phyloP scores from a whole-genome alignment of 1,140 invertebrate species.

The Drosophila saltans region DNA sequence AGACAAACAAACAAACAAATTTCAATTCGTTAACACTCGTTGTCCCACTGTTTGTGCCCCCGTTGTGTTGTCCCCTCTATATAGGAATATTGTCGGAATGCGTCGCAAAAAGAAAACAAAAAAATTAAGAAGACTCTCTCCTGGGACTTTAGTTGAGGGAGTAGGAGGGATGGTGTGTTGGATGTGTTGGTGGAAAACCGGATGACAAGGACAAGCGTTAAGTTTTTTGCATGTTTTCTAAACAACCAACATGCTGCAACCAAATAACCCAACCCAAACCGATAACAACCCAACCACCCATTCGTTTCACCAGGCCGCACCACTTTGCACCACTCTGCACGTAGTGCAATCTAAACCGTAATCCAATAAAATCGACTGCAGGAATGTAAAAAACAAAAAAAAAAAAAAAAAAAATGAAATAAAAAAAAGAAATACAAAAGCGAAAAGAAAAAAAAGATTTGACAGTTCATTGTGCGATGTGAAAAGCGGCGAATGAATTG shows the following conservation, averaged over 20 bases:
- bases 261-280: conserved; percentile 4
- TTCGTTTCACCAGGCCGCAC: conserved; percentile 14
- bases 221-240: conserved; percentile 78
- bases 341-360: conserved; percentile 78
- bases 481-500: conserved; percentile 19
- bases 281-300: conserved; percentile 3
- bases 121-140: conserved; percentile 11
- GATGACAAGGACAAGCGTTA: conserved; percentile 61
- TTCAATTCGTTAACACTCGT: conserved; percentile 69
- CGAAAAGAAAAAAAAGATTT: conserved; percentile 57
- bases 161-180: background rate
- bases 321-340: conserved; percentile 54
- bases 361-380: conserved; percentile 79
- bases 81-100: conserved; percentile 24
- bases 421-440: conserved; percentile 17
- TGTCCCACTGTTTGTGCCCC: conserved; percentile 30
- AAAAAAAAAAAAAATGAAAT: conserved; percentile 36
- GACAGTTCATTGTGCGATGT: conserved; percentile 68
- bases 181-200: conserved; percentile 9
- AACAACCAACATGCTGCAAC: conserved; percentile 54
- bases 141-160: background rate
- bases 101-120: conserved; percentile 22
- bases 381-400: conserved; percentile 57
- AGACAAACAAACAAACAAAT: conserved; percentile 65
- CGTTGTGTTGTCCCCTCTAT: background rate